Conservation (phyloP, 2,888 invertebrate species). For the Autographa gamma region DNA sequence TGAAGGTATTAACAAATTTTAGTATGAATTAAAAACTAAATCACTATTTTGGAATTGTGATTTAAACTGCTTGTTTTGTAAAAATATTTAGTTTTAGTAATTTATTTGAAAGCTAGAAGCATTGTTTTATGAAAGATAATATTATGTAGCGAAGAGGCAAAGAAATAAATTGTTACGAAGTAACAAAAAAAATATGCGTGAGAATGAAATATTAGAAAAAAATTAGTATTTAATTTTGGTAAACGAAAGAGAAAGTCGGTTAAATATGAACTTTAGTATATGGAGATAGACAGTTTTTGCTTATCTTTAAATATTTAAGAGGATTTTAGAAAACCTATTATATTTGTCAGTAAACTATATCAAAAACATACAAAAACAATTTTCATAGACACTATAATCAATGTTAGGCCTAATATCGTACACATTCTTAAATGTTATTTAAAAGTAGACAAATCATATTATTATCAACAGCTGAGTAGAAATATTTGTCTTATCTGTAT, state of each 20-base stretch:
- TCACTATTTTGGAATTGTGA: no score
- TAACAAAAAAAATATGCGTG: not conserved
- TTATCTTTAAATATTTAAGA: no score
- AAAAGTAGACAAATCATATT: conserved; percentile 8
- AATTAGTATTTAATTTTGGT: no score
- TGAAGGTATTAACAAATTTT: not conserved
- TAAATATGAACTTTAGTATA: no score
- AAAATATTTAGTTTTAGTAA: not conserved
- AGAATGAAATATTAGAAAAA: not conserved
- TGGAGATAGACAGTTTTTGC: no score
- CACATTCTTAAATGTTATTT: not conserved
- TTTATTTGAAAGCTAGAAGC: not conserved
- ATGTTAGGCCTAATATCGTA: conserved; percentile 26
- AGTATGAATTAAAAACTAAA: not conserved
- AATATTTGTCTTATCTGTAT: conserved; percentile 23
- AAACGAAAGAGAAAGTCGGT: no score
- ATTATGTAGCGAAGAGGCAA: not conserved
- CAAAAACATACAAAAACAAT: not conserved
- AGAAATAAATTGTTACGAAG: not conserved
- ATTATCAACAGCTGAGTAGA: conserved; percentile 10
- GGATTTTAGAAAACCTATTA: not conserved
- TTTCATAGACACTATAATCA: not conserved
- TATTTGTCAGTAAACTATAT: conserved; percentile 1
- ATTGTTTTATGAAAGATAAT: not conserved
- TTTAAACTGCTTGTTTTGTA: not conserved